These are phyloP conservation scores for Dryas iulia DNA, from an alignment of 1,140 invertebrate genomes.

Conservation along the genomic window DNA sequence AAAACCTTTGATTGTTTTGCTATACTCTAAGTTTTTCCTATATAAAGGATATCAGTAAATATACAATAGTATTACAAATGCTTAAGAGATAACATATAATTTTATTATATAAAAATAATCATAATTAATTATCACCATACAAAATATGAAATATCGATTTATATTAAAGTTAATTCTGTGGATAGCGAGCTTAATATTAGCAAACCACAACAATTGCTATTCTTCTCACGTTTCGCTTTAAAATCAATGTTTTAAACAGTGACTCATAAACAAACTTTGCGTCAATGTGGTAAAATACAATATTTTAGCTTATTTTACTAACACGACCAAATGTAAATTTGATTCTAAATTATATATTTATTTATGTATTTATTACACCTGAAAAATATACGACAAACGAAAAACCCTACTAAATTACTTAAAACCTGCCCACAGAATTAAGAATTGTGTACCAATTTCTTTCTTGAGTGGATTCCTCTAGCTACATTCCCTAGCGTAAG, in stretches of 20 bases:
- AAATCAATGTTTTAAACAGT: slow-evolving; percentile 17
- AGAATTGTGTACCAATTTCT: background rate
- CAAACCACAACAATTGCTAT: slow-evolving; percentile 20
- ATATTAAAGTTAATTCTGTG: background rate
- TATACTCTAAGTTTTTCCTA: too few relatives aligned
- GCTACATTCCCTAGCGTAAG: background rate
- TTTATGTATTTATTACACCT: background rate
- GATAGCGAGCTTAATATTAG: background rate
- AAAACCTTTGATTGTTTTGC: too few relatives aligned
- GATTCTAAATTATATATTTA: background rate
- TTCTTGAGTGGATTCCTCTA: background rate
- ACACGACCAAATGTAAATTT: background rate
- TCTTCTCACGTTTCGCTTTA: slow-evolving; percentile 14
- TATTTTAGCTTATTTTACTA: background rate
- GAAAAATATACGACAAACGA: background rate
- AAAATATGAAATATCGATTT: too few relatives aligned
- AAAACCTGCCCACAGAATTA: background rate
- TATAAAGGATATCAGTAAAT: too few relatives aligned
- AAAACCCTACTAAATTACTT: background rate
- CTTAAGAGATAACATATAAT: too few relatives aligned
- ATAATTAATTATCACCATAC: background rate
- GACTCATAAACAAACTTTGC: slow-evolving; percentile 11
- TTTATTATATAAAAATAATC: too few relatives aligned
- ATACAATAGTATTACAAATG: too few relatives aligned
- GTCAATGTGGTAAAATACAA: background rate